phyloP scores from a whole-genome alignment of 2,113 vertebrate species.

The Actinemys pallida region DNA sequence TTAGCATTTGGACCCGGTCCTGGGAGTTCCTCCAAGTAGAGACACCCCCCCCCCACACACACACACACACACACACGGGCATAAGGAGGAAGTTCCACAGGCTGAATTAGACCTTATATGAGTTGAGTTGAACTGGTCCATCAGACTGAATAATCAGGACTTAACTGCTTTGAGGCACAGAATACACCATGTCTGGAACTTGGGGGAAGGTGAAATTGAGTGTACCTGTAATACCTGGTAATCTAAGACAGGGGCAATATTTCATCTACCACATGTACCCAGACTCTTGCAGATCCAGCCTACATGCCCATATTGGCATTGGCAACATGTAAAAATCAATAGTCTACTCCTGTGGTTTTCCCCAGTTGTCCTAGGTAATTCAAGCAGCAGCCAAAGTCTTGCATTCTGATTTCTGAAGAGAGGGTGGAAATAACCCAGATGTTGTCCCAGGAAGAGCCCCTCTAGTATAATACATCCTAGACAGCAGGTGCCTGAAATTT shows the following conservation, averaged over 20 bases:
- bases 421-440: slow-evolving; percentile 44
- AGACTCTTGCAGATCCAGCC: background rate
- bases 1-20: background rate
- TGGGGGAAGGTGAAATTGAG: background rate
- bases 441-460: background rate
- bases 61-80: background rate
- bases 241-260: background rate
- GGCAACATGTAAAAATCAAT: background rate
- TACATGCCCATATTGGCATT: background rate
- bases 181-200: background rate
- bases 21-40: background rate
- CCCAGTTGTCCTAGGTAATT: background rate
- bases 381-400: background rate
- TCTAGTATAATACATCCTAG: slow-evolving; percentile 29
- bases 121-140: background rate
- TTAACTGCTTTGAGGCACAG: background rate
- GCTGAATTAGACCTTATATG: background rate
- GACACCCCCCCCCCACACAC: background rate
- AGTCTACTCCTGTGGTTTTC: background rate
- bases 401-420: background rate
- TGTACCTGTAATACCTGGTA: background rate
- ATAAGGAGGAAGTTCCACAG: background rate
- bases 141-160: background rate
- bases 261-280: background rate
- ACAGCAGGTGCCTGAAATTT: slow-evolving; percentile 52